These are phyloP conservation scores for Gymnocephalus cernua DNA, from an alignment of 2,113 vertebrate genomes.

Conservation along the genomic window DNA sequence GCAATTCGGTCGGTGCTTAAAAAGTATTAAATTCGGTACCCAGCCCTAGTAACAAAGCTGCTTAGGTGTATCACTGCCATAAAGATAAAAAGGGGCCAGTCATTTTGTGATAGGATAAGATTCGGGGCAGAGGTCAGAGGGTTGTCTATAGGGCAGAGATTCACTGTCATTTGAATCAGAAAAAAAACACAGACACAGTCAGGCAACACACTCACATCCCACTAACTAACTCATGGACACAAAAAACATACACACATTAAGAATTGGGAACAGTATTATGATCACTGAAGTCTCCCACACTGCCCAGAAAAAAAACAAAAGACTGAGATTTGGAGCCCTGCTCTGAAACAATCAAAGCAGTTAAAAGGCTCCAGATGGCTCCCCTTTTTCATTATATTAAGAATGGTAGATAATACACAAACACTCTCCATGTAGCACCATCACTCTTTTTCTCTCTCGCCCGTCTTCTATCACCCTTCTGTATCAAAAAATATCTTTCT, in stretches of 20 bases:
- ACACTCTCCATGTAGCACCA: conserved; percentile 7
- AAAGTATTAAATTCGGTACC: no score
- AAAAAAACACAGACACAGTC: background rate
- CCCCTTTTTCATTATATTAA: conserved; percentile 26
- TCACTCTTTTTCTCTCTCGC: background rate
- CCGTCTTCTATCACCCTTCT: conserved; percentile 24
- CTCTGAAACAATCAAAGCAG: conserved; percentile 41
- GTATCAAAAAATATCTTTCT: conserved; percentile 29
- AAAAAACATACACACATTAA: background rate
- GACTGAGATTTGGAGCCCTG: background rate
- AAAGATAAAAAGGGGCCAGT: conserved; percentile 29
- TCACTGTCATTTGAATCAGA: conserved; percentile 14
- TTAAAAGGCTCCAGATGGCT: conserved; percentile 47
- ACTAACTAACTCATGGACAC: background rate
- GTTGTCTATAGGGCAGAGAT: background rate
- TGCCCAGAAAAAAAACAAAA: conserved; percentile 14
- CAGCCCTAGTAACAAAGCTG: conserved; percentile 12
- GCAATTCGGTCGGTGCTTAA: no score
- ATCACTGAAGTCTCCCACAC: conserved; percentile 32
- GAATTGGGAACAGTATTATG: conserved; percentile 14
- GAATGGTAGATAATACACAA: conserved; percentile 29
- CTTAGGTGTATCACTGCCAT: conserved; percentile 16
- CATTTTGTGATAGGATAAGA: conserved; percentile 31
- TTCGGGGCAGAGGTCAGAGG: background rate
- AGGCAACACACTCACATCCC: background rate